Conservation (phyloP, 1,140 invertebrate species). For the Epicauta chinensis region DNA sequence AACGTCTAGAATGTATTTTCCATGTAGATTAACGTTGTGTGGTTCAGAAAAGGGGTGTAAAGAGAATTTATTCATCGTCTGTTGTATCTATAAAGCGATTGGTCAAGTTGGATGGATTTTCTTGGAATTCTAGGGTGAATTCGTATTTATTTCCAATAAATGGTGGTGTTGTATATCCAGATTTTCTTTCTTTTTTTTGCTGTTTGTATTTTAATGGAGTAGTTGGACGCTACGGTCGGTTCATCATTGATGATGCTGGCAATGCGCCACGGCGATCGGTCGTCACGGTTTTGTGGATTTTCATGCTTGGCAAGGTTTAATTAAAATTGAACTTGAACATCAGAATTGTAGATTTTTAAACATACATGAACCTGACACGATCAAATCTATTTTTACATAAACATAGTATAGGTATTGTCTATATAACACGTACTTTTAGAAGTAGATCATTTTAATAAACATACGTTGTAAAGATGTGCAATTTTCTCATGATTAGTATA, state of each 20-base stretch:
- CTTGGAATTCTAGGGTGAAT: not conserved
- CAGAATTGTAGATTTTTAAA: slow-evolving; percentile 20
- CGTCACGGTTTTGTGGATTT: slow-evolving; percentile 15
- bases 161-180: slow-evolving; percentile 9
- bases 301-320: slow-evolving; percentile 21
- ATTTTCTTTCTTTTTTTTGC: slow-evolving; percentile 5
- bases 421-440: no score
- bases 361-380: slow-evolving; percentile 11
- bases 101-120: not conserved
- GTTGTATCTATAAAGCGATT: not conserved
- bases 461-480: no score
- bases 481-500: no score
- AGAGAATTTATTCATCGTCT: slow-evolving; percentile 10
- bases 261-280: slow-evolving; percentile 18
- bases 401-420: no score
- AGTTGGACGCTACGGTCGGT: slow-evolving; percentile 1
- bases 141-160: not conserved
- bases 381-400: no score
- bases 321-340: slow-evolving; percentile 24
- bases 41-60: not conserved
- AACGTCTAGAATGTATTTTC: slow-evolving; percentile 5
- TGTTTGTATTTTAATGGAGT: slow-evolving; percentile 5
- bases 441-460: no score
- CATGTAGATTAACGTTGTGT: slow-evolving; percentile 2
- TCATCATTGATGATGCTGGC: slow-evolving; percentile 13